These are phyloP conservation scores for Harpalus rufipes DNA, from an alignment of 2,888 invertebrate species.

Conservation along the genomic window DNA sequence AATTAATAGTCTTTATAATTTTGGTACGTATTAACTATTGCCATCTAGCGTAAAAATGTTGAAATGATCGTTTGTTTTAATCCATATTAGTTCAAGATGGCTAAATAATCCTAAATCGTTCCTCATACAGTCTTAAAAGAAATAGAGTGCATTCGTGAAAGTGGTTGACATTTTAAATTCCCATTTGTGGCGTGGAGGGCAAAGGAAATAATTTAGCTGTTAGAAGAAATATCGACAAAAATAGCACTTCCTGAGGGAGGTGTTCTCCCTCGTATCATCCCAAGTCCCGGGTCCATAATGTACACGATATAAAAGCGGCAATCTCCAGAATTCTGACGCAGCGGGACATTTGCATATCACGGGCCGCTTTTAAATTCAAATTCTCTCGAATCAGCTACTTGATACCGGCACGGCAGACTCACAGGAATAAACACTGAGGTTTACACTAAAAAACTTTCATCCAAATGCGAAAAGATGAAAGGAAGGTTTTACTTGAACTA, in stretches of 20 bases:
- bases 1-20: too few species aligned
- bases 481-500: background rate
- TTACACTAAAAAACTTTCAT: constrained; percentile 18
- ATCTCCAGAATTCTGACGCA: constrained; percentile 49
- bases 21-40: too few species aligned
- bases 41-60: too few species aligned
- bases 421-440: background rate
- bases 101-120: background rate
- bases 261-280: constrained; percentile 26
- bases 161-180: constrained; percentile 13
- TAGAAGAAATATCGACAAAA: constrained; percentile 46
- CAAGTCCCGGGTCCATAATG: constrained; percentile 34
- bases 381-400: constrained; percentile 39
- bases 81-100: too few species aligned
- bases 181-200: background rate
- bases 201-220: constrained; percentile 45
- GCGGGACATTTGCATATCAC: constrained; percentile 41
- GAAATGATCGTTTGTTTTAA: too few species aligned
- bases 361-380: constrained; percentile 43
- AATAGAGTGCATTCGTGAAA: background rate
- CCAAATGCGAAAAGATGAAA: background rate
- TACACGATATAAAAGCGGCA: constrained; percentile 46
- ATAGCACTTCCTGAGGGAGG: constrained; percentile 46
- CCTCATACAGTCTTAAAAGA: background rate
- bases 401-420: constrained; percentile 18